These are phyloP conservation scores for Silurus meridionalis DNA, from an alignment of 2,113 vertebrate genomes.

Conservation along the genomic window DNA sequence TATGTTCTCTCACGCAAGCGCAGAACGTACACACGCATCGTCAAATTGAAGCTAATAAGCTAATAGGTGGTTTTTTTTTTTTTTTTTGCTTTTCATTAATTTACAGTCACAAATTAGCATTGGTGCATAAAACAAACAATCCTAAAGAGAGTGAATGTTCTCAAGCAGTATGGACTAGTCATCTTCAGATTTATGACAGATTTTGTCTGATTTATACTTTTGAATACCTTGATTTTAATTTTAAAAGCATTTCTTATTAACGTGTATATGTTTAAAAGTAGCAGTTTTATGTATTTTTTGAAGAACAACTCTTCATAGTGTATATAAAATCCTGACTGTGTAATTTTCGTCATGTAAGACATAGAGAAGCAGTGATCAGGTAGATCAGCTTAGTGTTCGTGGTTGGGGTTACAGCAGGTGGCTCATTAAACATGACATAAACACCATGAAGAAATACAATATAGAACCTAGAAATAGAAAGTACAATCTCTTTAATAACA, in stretches of 20 bases:
- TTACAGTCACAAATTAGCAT: not conserved
- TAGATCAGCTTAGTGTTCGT: not conserved
- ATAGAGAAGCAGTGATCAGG: not conserved
- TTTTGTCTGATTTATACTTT: no score
- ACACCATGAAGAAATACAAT: not conserved
- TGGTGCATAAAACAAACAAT: not conserved
- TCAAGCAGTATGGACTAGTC: no score
- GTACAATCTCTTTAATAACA: not conserved
- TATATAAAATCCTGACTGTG: not conserved
- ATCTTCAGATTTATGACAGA: not conserved
- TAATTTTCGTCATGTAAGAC: not conserved
- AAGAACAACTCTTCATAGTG: not conserved
- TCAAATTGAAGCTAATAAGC: not conserved
- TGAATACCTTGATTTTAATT: no score
- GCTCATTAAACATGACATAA: not conserved
- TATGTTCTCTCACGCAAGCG: no score
- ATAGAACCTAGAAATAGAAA: not conserved
- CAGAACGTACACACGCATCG: no score
- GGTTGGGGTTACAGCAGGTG: not conserved
- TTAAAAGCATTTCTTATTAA: not conserved
- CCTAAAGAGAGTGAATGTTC: not conserved
- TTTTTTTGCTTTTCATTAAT: not conserved
- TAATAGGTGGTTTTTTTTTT: not conserved
- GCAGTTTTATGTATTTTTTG: not conserved
- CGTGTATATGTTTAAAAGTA: not conserved